Evolutionary conservation across 2,888 invertebrate species (phyloP).

Genomic region (Sarcophaga subvicina): DNA sequence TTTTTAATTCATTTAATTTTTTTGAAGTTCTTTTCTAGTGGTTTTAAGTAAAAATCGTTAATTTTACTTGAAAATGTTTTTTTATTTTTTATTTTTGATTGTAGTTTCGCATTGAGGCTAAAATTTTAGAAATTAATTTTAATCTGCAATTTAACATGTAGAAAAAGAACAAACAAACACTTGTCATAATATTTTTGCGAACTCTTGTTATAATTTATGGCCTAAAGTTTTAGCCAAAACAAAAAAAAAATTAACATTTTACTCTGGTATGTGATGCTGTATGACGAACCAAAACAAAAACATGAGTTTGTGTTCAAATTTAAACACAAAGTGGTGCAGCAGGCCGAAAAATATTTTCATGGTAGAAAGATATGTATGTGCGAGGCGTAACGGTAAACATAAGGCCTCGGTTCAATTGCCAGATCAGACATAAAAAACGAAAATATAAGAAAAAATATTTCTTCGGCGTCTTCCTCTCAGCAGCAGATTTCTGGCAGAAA

Average conservation of each 20-base stretch:
- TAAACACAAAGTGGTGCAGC: slow-evolving; percentile 29
- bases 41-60: neutral
- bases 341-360: neutral
- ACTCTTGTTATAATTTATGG: slow-evolving; percentile 65
- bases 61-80: neutral
- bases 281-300: slow-evolving; percentile 1
- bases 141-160: neutral
- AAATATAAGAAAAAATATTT: too few species aligned
- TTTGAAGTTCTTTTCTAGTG: neutral
- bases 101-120: neutral
- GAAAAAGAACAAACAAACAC: neutral
- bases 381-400: too few species aligned
- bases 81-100: neutral
- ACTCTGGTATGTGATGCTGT: neutral
- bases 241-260: neutral
- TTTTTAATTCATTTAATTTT: neutral
- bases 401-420: too few species aligned
- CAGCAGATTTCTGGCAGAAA: too few species aligned
- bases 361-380: too few species aligned
- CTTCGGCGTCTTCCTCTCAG: too few species aligned
- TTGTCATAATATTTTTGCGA: slow-evolving; percentile 61
- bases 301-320: slow-evolving; percentile 9
- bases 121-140: neutral
- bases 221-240: slow-evolving; percentile 45
- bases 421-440: too few species aligned